Evolutionary conservation across 2,888 invertebrate species (phyloP), one percentile per base, ranked within the genome.

Genomic region (Drosophila mulleri): DNA sequence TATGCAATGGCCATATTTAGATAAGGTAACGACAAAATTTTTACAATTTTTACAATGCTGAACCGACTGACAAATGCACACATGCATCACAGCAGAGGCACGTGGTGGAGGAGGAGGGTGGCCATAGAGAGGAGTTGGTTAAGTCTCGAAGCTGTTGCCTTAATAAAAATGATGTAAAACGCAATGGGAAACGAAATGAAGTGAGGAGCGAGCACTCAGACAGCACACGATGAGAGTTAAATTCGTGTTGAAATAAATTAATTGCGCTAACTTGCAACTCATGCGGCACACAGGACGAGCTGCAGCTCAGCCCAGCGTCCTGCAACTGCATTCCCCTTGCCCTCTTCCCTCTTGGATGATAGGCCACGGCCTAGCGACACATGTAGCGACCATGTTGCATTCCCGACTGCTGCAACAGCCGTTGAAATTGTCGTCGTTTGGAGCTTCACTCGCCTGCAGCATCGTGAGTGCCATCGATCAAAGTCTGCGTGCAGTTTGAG

Each of bases 191-290:
- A 64, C 64, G 75, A 52, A 64, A 67, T 73, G 70, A 74, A 69
- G 70, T 71, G 71, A 74, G 79, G 76, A 64, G 71, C 58, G 70
- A 71, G 81, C 82, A 76, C 62, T 81, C 75, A 77, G 67, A 75
- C 75, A 82, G 67, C 73, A 78, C 72, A 82, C 81, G 84, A 87
- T 88, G 89, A 88, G 86, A 87, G 84, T 83, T 87, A 87, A 88
- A 87, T 88, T 87, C 86, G 86, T 87, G 86, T 87, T 87, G 86
- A 87, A 88, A 87, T 87, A 87, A 87, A 87, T 87, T 87, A 87
- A 88, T 87, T 87, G 89, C 86, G 89, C 89, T 88, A 87, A 87
- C 86, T 87, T 88, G 86, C 86, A 88, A 88, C 85, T 86, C 88
- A 86, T 86, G 88, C 83, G 84, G 86, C 84, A 88, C 76, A 59